These are phyloP conservation scores for Cryptotis parvus DNA, from an alignment of 2,113 vertebrate genomes.

Conservation along the genomic window DNA sequence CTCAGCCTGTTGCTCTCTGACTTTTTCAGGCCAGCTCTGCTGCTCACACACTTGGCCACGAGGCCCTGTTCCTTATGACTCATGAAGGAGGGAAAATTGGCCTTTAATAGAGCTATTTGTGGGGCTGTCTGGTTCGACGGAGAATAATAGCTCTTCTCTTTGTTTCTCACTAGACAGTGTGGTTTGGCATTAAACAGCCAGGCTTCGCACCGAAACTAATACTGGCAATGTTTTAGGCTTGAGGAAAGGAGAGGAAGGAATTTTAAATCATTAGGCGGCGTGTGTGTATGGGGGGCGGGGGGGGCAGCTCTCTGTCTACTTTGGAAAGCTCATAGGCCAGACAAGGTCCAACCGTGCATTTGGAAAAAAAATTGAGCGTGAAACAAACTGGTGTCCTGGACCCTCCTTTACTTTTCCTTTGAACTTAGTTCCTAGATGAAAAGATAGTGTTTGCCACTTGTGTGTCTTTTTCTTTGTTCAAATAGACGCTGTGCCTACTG, in stretches of 20 bases:
- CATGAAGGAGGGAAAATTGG: slow-evolving; percentile 39
- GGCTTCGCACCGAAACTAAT: slow-evolving; percentile 66
- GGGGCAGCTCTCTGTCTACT: slow-evolving; percentile 28
- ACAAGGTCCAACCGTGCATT: not conserved
- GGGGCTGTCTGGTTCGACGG: slow-evolving; percentile 44
- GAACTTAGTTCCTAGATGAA: slow-evolving; percentile 28
- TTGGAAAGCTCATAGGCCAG: slow-evolving; percentile 42
- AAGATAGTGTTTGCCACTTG: not conserved
- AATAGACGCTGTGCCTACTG: too few species aligned
- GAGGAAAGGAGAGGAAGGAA: slow-evolving; percentile 54
- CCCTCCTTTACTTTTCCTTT: not conserved
- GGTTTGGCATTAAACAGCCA: slow-evolving; percentile 67
- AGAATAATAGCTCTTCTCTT: slow-evolving; percentile 74
- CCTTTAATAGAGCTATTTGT: slow-evolving; percentile 64
- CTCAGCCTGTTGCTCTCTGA: slow-evolving; percentile 38
- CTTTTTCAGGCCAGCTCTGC: too few species aligned
- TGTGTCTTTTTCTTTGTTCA: not conserved
- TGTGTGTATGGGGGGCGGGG: not conserved
- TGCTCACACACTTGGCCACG: not conserved
- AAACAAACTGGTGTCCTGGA: not conserved
- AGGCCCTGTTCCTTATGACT: slow-evolving; percentile 59
- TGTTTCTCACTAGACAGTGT: slow-evolving; percentile 60
- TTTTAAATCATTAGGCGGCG: slow-evolving; percentile 61
- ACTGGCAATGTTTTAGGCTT: slow-evolving; percentile 64
- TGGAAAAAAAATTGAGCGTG: not conserved